Percentiles rank a stretch among this genome's conserved stretches.
Conservation (phyloP, 2,113 vertebrate genomes). For the Bambusicola thoracicus region DNA sequence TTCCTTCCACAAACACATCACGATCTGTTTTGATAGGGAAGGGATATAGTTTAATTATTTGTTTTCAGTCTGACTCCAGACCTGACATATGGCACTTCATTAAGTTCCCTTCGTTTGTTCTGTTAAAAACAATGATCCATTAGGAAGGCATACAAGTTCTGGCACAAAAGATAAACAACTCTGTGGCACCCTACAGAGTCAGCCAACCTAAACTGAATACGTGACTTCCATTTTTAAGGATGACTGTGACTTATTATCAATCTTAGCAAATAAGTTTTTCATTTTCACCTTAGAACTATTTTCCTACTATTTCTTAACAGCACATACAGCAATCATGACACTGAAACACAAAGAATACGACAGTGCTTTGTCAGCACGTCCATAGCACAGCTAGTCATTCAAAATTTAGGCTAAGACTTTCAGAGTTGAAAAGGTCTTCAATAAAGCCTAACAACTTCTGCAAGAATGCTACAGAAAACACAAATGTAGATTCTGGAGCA, state of each 20-base stretch:
- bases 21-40: constrained; percentile 72
- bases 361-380: background rate
- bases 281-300: background rate
- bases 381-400: background rate
- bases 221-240: background rate
- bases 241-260: background rate
- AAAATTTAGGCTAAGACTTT: background rate
- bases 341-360: background rate
- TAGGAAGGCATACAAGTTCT: constrained; percentile 53
- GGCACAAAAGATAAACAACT: constrained; percentile 34
- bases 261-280: background rate
- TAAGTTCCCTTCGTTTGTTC: constrained; percentile 64
- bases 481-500: background rate
- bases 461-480: background rate
- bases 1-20: constrained; percentile 67
- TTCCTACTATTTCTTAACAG: background rate
- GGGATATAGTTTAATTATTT: constrained; percentile 75
- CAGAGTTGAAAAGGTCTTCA: background rate
- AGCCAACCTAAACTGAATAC: background rate
- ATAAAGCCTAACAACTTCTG: background rate
- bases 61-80: constrained; percentile 74
- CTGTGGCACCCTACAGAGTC: constrained; percentile 1
- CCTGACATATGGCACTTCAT: constrained; percentile 70
- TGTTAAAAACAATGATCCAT: constrained; percentile 62
- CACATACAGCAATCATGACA: background rate